Percentiles rank a stretch among this genome's conserved stretches.
Evolutionary conservation across 2,113 vertebrate species (phyloP).

Genomic region (Scopus umbretta): DNA sequence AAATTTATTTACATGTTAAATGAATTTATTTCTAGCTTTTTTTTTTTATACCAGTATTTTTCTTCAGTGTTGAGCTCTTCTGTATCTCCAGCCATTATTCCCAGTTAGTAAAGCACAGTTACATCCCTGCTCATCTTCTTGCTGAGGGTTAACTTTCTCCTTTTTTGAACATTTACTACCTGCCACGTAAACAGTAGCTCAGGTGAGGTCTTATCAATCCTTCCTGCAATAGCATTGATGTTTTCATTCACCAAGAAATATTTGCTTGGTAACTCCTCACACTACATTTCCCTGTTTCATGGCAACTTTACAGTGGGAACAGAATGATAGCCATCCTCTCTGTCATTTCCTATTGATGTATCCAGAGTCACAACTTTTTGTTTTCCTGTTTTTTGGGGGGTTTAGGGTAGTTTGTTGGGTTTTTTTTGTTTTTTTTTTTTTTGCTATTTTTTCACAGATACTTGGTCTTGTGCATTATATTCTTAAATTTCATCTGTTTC

Average conservation of each 20-base stretch:
- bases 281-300: background rate
- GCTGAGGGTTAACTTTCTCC: background rate
- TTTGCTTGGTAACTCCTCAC: background rate
- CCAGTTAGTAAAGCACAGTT: background rate
- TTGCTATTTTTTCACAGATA: background rate
- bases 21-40: background rate
- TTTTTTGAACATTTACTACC: background rate
- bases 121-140: background rate
- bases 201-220: background rate
- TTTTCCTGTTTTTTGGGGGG: background rate
- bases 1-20: background rate
- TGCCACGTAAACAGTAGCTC: background rate
- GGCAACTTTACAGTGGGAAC: background rate
- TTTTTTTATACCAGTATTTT: background rate
- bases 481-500: background rate
- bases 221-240: background rate
- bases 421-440: background rate
- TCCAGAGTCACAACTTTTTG: background rate
- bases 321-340: background rate
- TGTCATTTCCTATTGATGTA: background rate
- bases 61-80: background rate
- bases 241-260: background rate
- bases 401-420: background rate
- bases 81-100: background rate
- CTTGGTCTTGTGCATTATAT: background rate